These are phyloP conservation scores for Campylomormyrus tamandua DNA, from an alignment of 2,113 vertebrate genomes.

Conservation along the genomic window DNA sequence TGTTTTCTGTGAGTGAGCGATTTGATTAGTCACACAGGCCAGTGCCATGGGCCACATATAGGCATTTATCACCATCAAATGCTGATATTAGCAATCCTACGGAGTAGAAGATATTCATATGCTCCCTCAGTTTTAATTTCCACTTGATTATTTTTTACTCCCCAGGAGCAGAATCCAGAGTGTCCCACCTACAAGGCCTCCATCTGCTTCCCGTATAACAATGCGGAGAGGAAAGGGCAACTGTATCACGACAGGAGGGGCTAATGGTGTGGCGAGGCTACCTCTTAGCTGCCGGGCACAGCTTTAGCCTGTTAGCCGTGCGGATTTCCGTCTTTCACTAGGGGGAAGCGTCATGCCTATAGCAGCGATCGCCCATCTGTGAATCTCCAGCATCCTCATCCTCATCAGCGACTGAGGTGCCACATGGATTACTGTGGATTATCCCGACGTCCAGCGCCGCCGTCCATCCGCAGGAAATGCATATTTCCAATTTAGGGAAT, in stretches of 20 bases:
- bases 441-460: background rate
- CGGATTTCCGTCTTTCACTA: background rate
- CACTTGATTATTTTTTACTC: constrained; percentile 37
- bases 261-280: background rate
- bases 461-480: background rate
- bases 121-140: constrained; percentile 52
- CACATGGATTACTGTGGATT: constrained; percentile 15
- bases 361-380: background rate
- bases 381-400: background rate
- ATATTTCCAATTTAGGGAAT: background rate
- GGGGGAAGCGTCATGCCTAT: background rate
- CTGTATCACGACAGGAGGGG: background rate
- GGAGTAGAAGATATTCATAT: constrained; percentile 41
- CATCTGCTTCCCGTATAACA: constrained; percentile 59
- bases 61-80: constrained; percentile 56
- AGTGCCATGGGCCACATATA: constrained; percentile 48
- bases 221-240: constrained; percentile 14
- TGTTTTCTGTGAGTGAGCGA: constrained; percentile 25
- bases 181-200: constrained; percentile 66
- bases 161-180: constrained; percentile 53
- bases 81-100: constrained; percentile 46
- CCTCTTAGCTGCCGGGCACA: background rate
- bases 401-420: background rate
- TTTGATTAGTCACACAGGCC: constrained; percentile 43
- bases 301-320: background rate